Evolutionary conservation across 2,797 vertebrate genomes (phyloP).

Genomic region (Eospalax fontanierii): DNA sequence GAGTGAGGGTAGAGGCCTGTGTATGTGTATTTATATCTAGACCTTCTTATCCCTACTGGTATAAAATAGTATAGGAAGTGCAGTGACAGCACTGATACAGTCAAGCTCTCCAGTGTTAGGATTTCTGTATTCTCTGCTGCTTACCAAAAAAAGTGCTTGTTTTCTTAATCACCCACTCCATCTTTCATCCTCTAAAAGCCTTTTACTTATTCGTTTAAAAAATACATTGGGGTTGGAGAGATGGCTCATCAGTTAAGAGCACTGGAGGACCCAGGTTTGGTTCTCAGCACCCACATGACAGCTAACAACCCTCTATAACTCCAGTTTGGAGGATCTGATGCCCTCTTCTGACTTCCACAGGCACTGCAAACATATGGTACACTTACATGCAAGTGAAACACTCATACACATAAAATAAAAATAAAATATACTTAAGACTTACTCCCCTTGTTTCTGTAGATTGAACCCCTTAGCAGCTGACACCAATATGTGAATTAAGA

Average conservation of each 20-base stretch:
- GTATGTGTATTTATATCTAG: constrained; percentile 34
- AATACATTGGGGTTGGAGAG: no score
- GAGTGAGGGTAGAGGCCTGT: constrained; percentile 37
- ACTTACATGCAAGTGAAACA: no score
- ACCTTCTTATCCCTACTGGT: constrained; percentile 25
- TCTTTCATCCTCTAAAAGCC: constrained; percentile 51
- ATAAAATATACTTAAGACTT: constrained; percentile 14
- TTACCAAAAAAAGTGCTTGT: constrained; percentile 70
- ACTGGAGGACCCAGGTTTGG: no score
- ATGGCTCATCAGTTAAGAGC: no score
- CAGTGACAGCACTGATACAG: constrained; percentile 79
- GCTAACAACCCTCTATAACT: no score
- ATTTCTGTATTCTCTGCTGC: constrained; percentile 71
- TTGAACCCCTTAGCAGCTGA: constrained; percentile 71
- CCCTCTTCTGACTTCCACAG: no score
- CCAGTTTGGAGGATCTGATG: no score
- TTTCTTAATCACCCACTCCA: constrained; percentile 26
- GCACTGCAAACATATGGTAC: no score
- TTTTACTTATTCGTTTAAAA: constrained; percentile 64
- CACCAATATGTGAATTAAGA: constrained; percentile 51
- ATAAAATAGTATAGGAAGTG: constrained; percentile 75
- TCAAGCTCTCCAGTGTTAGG: constrained; percentile 71
- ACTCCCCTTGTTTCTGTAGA: constrained; percentile 57
- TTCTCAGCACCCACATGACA: no score
- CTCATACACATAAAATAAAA: not conserved